Percentiles rank a stretch among this genome's conserved stretches.
Evolutionary conservation across 2,888 invertebrate genomes (phyloP).

Genomic region (Hirtodrosophila cameraria): DNA sequence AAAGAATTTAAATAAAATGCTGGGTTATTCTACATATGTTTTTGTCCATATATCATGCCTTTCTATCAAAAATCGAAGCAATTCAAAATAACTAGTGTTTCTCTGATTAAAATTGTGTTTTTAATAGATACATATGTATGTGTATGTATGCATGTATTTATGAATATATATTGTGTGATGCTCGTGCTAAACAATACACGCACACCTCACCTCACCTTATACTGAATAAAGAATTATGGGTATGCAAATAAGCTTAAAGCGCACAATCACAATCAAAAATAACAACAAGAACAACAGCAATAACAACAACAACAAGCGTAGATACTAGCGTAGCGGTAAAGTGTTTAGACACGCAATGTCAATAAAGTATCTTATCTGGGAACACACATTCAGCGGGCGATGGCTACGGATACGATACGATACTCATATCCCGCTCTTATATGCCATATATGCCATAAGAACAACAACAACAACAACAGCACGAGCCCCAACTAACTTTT

Average conservation of each 20-base stretch:
- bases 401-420: constrained; percentile 69
- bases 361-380: constrained; percentile 78
- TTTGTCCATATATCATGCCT: no score
- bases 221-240: constrained; percentile 73
- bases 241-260: constrained; percentile 77
- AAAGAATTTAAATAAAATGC: no score
- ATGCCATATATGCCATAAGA: constrained; percentile 32
- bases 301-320: constrained; percentile 40
- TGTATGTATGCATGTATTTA: constrained; percentile 19
- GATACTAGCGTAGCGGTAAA: constrained; percentile 68
- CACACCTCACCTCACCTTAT: no score
- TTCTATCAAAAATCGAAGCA: constrained; percentile 21
- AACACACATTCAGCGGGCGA: constrained; percentile 56
- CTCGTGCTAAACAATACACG: constrained; percentile 48
- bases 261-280: constrained; percentile 77
- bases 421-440: constrained; percentile 44
- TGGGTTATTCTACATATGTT: no score
- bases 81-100: constrained; percentile 49
- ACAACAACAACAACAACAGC: constrained; percentile 29
- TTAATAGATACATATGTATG: constrained; percentile 40
- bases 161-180: constrained; percentile 37
- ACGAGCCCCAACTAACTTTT: constrained; percentile 3
- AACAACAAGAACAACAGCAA: constrained; percentile 50
- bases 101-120: constrained; percentile 66
- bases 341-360: constrained; percentile 80